These are phyloP conservation scores for Atta texana DNA, from an alignment of 1,140 invertebrate species.

Conservation along the genomic window DNA sequence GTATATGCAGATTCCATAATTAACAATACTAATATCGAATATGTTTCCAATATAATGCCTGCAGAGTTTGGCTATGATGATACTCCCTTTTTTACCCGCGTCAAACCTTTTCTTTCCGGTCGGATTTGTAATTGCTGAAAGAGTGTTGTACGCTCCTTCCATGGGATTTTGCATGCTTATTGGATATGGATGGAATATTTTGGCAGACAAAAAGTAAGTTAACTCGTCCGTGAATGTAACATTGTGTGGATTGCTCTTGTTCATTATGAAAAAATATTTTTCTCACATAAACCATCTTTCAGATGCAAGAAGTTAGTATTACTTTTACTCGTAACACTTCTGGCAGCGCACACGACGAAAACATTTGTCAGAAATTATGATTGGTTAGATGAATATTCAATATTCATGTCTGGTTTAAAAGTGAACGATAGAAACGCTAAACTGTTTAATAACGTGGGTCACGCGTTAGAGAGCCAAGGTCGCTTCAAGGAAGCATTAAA, in stretches of 20 bases:
- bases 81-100: slow-evolving; percentile 97
- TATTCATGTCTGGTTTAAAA: slow-evolving; percentile 96
- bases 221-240: slow-evolving; percentile 23
- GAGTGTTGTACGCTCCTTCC: slow-evolving; percentile 98
- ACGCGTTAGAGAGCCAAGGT: slow-evolving; percentile 95
- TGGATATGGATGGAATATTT: slow-evolving; percentile 91
- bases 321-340: slow-evolving; percentile 88
- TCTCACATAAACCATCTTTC: slow-evolving; percentile 51
- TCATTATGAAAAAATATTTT: not conserved
- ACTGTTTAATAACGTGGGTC: slow-evolving; percentile 98
- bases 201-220: slow-evolving; percentile 86
- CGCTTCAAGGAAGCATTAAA: slow-evolving; percentile 94
- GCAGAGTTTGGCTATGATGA: slow-evolving; percentile 93
- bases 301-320: slow-evolving; percentile 88
- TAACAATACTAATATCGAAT: slow-evolving; percentile 50
- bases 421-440: slow-evolving; percentile 98
- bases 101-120: slow-evolving; percentile 99
- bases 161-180: slow-evolving; percentile 98
- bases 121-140: slow-evolving; percentile 98
- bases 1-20: not conserved
- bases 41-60: slow-evolving; percentile 76
- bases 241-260: not conserved
- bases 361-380: slow-evolving; percentile 95
- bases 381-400: slow-evolving; percentile 96
- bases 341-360: slow-evolving; percentile 93